Percentiles rank a stretch among this genome's conserved stretches.
Evolutionary conservation across 2,888 invertebrate genomes (phyloP).

Genomic region (Drosophila anomelani): DNA sequence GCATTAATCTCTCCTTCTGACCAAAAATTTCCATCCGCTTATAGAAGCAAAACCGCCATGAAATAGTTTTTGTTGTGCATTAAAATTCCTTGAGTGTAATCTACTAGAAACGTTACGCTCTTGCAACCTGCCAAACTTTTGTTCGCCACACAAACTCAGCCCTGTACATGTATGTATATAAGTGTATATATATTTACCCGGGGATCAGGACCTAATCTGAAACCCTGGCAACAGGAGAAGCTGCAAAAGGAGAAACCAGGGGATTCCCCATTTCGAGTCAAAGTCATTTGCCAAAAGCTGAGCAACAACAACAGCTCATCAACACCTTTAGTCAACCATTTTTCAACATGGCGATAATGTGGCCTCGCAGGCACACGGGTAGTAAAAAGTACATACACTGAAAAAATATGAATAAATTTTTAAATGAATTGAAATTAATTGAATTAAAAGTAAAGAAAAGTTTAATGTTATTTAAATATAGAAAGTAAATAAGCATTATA

Average conservation of each 20-base stretch:
- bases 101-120: slow-evolving; percentile 54
- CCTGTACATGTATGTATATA: slow-evolving; percentile 8
- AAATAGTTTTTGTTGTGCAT: slow-evolving; percentile 44
- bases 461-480: background rate
- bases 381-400: slow-evolving; percentile 13
- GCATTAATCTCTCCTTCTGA: slow-evolving; percentile 26
- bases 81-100: slow-evolving; percentile 53
- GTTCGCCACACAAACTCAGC: slow-evolving; percentile 18
- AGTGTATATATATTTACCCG: slow-evolving; percentile 5
- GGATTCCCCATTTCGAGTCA: slow-evolving; percentile 51
- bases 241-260: slow-evolving; percentile 18
- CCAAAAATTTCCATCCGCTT: slow-evolving; percentile 22
- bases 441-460: background rate
- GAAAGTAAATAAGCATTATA: background rate
- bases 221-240: slow-evolving; percentile 15
- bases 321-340: slow-evolving; percentile 77
- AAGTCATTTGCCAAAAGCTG: slow-evolving; percentile 69
- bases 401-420: no score
- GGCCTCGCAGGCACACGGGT: slow-evolving; percentile 10
- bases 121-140: slow-evolving; percentile 45
- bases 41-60: slow-evolving; percentile 28
- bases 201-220: slow-evolving; percentile 53
- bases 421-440: background rate
- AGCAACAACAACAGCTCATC: slow-evolving; percentile 68
- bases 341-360: slow-evolving; percentile 59